phyloP scores from a whole-genome alignment of 2,888 invertebrate genomes.

The Ellobium chinense region DNA sequence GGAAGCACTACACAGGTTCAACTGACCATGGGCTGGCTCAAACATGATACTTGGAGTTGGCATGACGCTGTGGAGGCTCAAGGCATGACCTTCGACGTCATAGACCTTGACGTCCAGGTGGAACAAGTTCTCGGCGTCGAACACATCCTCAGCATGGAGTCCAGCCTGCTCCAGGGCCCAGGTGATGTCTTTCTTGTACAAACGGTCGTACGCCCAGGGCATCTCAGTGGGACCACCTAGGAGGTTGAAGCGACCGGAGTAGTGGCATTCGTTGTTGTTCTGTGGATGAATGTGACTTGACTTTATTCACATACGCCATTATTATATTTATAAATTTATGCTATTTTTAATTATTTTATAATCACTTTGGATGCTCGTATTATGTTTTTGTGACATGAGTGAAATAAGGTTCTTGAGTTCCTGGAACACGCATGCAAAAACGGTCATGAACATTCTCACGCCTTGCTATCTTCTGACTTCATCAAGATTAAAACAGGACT shows the following conservation, averaged over 20 bases:
- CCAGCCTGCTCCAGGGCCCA: slow-evolving; percentile 38
- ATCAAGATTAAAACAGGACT: no score
- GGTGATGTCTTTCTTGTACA: slow-evolving; percentile 54
- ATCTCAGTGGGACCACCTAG: slow-evolving; percentile 52
- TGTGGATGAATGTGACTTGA: no score
- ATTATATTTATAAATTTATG: no score
- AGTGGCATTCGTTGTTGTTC: slow-evolving; percentile 21
- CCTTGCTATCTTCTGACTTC: no score
- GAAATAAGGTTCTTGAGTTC: no score
- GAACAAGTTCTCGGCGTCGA: slow-evolving; percentile 47
- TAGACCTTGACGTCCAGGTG: slow-evolving; percentile 40
- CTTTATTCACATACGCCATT: no score
- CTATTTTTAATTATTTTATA: no score
- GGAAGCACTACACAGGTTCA: no score
- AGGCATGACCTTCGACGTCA: slow-evolving; percentile 43
- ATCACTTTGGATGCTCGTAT: no score
- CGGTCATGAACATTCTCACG: no score
- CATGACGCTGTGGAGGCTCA: slow-evolving; percentile 14
- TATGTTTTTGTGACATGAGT: no score
- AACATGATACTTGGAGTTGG: slow-evolving; percentile 49
- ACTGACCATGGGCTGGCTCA: slow-evolving; percentile 49
- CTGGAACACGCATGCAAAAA: no score
- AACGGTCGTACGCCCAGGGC: slow-evolving; percentile 56
- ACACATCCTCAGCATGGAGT: slow-evolving; percentile 48
- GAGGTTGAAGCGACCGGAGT: slow-evolving; percentile 45